These are phyloP conservation scores for Limosa lapponica DNA, from an alignment of 2,797 vertebrate species.

Conservation along the genomic window DNA sequence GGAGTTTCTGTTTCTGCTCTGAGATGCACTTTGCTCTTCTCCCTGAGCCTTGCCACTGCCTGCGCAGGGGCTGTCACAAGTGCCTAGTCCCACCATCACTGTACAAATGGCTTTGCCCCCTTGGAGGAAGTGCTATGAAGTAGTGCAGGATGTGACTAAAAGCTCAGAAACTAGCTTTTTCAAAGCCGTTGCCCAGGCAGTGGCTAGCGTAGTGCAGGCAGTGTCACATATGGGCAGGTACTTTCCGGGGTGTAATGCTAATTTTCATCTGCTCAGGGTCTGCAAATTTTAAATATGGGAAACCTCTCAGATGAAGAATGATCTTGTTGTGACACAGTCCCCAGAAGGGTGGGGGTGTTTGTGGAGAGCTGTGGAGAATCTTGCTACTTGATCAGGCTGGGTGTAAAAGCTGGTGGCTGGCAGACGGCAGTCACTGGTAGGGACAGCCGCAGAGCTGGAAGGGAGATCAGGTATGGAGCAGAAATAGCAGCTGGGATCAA, in stretches of 20 bases:
- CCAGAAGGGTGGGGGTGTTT: not conserved
- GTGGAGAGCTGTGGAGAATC: not conserved
- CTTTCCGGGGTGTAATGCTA: not conserved
- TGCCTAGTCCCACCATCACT: rapidly evolving
- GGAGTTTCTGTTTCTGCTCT: not conserved
- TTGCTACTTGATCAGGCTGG: rapidly evolving
- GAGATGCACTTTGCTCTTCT: no score
- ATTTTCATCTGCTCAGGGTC: not conserved
- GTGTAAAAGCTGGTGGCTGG: not conserved
- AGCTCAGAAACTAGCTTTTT: not conserved
- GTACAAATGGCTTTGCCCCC: not conserved
- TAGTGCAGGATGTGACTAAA: not conserved
- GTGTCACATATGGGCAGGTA: rapidly evolving
- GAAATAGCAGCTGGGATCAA: not conserved
- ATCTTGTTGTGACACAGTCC: rapidly evolving
- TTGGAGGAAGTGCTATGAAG: not conserved
- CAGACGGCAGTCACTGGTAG: not conserved
- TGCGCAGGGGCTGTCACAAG: rapidly evolving
- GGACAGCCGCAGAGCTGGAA: not conserved
- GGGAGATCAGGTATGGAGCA: not conserved
- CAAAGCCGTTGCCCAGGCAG: not conserved
- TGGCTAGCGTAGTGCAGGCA: not conserved
- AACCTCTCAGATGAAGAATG: not conserved
- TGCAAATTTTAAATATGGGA: not conserved
- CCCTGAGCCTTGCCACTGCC: not conserved